phyloP scores from a whole-genome alignment of 2,113 vertebrate species.

The Arenaria interpres region DNA sequence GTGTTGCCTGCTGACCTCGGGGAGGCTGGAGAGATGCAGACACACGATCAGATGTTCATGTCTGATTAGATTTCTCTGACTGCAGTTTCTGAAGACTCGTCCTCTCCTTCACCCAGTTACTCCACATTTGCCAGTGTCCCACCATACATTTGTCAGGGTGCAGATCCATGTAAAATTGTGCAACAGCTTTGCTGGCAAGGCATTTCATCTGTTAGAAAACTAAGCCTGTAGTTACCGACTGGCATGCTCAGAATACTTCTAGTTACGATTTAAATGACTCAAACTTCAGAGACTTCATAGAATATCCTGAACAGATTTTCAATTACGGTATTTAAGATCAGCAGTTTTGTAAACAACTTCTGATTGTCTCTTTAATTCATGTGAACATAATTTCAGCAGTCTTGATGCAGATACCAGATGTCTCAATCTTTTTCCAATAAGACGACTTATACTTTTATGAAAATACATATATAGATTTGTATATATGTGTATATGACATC shows the following conservation, averaged over 20 bases:
- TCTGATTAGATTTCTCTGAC: neutral
- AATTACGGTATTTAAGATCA: neutral
- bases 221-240: neutral
- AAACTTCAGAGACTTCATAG: neutral
- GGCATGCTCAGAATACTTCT: neutral
- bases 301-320: neutral
- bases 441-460: neutral
- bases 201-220: neutral
- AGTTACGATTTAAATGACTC: neutral
- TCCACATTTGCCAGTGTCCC: neutral
- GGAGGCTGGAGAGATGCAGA: neutral
- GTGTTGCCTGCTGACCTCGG: neutral
- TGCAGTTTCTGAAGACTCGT: accelerated
- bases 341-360: neutral
- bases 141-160: accelerated
- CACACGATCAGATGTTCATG: accelerated
- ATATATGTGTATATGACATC: too few relatives aligned
- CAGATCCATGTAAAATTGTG: neutral
- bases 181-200: neutral
- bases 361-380: neutral
- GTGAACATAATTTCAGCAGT: neutral
- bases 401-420: neutral
- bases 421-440: neutral
- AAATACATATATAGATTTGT: neutral
- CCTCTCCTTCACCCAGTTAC: neutral